Conservation (phyloP, 2,888 invertebrate species). For the Agrilus mali region DNA sequence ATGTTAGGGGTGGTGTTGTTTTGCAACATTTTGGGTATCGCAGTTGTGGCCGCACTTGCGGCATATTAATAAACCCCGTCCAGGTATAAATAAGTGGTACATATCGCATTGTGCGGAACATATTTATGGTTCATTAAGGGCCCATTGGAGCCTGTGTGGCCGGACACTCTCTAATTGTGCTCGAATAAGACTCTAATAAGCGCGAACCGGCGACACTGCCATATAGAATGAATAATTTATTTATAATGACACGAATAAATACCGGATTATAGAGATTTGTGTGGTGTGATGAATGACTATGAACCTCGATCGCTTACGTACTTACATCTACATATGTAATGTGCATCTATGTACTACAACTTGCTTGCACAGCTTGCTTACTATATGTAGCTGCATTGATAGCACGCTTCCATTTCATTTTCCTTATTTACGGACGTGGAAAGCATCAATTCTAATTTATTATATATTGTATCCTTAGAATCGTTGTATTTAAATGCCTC, state of each 20-base stretch:
- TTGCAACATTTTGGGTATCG: slow-evolving; percentile 10
- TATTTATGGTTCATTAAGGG: slow-evolving; percentile 36
- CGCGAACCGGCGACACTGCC: slow-evolving; percentile 28
- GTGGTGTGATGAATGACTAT: slow-evolving; percentile 31
- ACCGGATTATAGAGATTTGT: slow-evolving; percentile 36
- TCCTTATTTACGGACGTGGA: too few relatives aligned
- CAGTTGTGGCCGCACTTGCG: slow-evolving; percentile 5
- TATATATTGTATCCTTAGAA: too few relatives aligned
- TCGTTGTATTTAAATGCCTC: too few relatives aligned
- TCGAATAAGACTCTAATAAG: slow-evolving; percentile 34
- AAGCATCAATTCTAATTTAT: too few relatives aligned
- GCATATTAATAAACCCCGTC: slow-evolving; percentile 33
- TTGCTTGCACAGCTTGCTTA: slow-evolving; percentile 1
- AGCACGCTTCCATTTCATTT: too few relatives aligned
- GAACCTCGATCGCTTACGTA: background rate
- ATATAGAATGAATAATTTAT: slow-evolving; percentile 33
- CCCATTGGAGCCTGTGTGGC: slow-evolving; percentile 32
- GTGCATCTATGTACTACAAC: slow-evolving; percentile 1
- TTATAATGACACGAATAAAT: slow-evolving; percentile 36
- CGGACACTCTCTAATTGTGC: slow-evolving; percentile 35
- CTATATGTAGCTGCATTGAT: background rate
- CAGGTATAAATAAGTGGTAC: slow-evolving; percentile 32
- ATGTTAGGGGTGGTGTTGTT: background rate
- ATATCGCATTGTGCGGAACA: slow-evolving; percentile 33
- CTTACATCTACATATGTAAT: too few relatives aligned